Evolutionary conservation across 64 coral and sea anemone genomes (phyloP).

Genomic region (Orbicella faveolata): DNA sequence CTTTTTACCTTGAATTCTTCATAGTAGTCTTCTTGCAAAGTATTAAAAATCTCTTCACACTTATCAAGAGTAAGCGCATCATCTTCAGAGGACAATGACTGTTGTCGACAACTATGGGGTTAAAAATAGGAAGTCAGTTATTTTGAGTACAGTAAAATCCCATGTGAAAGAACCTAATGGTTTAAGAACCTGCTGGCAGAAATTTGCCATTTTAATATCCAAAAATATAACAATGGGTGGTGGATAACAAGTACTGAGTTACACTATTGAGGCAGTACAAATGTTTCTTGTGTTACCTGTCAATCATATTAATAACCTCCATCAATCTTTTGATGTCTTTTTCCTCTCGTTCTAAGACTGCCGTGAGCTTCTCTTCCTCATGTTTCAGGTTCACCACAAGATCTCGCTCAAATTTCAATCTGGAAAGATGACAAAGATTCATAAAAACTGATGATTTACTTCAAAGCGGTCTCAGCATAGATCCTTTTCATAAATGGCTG

Average conservation of each 20-base stretch:
- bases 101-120: slow-evolving; percentile 65
- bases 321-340: slow-evolving; percentile 85
- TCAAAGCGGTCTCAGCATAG: no score
- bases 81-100: slow-evolving; percentile 55
- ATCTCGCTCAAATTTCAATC: slow-evolving; percentile 85
- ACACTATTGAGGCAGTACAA: background rate
- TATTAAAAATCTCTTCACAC: slow-evolving; percentile 91
- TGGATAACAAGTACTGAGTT: background rate
- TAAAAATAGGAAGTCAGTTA: background rate
- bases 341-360: slow-evolving; percentile 75
- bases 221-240: background rate
- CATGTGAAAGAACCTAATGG: background rate
- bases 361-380: slow-evolving; percentile 74
- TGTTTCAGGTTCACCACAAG: slow-evolving; percentile 87
- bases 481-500: no score
- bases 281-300: slow-evolving; percentile 46
- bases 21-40: slow-evolving; percentile 84
- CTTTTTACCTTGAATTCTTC: slow-evolving; percentile 84
- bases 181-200: background rate
- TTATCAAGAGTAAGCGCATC: slow-evolving; percentile 75
- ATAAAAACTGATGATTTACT: background rate
- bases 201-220: background rate
- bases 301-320: slow-evolving; percentile 91
- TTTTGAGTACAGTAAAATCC: no score
- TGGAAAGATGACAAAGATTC: slow-evolving; percentile 9